Conservation (phyloP, 2,113 vertebrate species). For the Pungitius pungitius region DNA sequence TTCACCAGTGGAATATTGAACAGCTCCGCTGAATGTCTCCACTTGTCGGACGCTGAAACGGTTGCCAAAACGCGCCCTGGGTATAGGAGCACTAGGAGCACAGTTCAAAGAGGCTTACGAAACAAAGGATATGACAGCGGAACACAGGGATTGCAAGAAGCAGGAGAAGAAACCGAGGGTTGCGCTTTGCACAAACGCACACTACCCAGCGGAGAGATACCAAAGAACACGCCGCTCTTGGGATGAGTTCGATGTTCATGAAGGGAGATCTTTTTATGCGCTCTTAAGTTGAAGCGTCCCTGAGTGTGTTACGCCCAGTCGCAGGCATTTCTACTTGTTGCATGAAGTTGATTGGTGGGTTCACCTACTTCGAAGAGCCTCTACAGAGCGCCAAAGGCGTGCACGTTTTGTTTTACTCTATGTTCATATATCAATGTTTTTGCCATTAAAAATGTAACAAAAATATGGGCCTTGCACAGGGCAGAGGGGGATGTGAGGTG, state of each 20-base stretch:
- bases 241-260: conserved; percentile 41
- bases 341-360: conserved; percentile 12
- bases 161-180: conserved; percentile 1
- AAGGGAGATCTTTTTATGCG: conserved; percentile 40
- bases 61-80: conserved; percentile 26
- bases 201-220: conserved; percentile 1
- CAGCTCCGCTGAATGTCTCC: conserved; percentile 36
- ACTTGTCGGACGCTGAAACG: conserved; percentile 44
- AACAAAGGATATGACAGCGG: conserved; percentile 32
- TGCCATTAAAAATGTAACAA: neutral
- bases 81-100: neutral
- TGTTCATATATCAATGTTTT: neutral
- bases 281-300: conserved; percentile 14
- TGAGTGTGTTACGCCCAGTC: conserved; percentile 30
- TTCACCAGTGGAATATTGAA: conserved; percentile 57
- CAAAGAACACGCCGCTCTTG: conserved; percentile 22
- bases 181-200: neutral
- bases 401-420: neutral
- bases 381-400: conserved; percentile 5
- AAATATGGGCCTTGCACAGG: conserved; percentile 52
- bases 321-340: conserved; percentile 57
- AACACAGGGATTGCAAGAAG: conserved; percentile 22
- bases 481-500: conserved; percentile 56
- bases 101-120: conserved; percentile 28
- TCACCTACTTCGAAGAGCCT: conserved; percentile 1